Evolutionary conservation across 2,797 vertebrate species (phyloP).

Genomic region (Spatula versicolor): DNA sequence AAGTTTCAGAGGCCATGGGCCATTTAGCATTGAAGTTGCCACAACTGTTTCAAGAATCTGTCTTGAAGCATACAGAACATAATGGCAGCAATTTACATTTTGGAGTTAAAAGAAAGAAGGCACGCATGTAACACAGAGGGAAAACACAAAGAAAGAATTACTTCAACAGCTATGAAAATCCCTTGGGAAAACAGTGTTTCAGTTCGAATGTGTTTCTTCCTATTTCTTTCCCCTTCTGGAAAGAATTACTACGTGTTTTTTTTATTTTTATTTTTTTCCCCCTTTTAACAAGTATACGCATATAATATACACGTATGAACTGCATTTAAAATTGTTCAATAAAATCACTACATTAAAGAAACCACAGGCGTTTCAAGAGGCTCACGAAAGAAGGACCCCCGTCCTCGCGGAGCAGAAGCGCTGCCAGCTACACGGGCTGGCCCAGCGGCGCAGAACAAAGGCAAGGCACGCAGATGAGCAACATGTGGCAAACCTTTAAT

Average conservation of each 20-base stretch:
- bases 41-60: conserved; percentile 49
- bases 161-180: conserved; percentile 66
- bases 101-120: conserved; percentile 44
- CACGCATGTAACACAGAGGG: conserved; percentile 38
- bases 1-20: conserved; percentile 14
- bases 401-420: conserved; percentile 33
- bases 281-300: conserved; percentile 57
- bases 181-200: conserved; percentile 58
- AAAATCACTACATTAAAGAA: conserved; percentile 69
- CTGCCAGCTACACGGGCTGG: conserved; percentile 13
- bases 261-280: neutral
- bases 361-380: conserved; percentile 43
- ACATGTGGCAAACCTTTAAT: conserved; percentile 68
- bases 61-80: conserved; percentile 24
- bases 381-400: conserved; percentile 11
- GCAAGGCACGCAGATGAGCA: conserved; percentile 43
- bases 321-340: conserved; percentile 66
- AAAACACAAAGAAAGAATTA: conserved; percentile 72
- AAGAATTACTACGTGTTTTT: conserved; percentile 42
- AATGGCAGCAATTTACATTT: conserved; percentile 64
- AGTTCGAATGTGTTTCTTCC: conserved; percentile 46
- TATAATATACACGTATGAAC: conserved; percentile 67
- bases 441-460: conserved; percentile 42
- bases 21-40: conserved; percentile 34
- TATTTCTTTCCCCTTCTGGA: conserved; percentile 68